Conservation (phyloP, 2,113 vertebrate species). For the Gallinago jamesoni region DNA sequence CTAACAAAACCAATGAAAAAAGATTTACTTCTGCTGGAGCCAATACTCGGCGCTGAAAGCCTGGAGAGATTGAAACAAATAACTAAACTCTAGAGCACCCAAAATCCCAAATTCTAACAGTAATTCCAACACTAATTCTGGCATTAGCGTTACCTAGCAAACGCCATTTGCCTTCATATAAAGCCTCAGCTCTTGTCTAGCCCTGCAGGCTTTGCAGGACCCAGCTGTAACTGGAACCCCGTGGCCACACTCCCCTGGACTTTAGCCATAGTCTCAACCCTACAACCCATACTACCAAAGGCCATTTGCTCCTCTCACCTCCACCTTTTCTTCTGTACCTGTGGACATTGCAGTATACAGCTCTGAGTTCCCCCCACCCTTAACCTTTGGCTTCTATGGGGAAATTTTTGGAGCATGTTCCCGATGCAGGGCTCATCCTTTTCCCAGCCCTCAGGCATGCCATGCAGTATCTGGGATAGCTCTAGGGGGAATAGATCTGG, state of each 20-base stretch:
- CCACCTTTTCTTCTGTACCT: not conserved
- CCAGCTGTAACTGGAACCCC: not conserved
- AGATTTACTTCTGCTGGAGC: not conserved
- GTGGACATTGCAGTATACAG: not conserved
- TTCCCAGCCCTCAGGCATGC: not conserved
- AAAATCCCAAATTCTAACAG: not conserved
- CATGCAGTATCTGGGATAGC: not conserved
- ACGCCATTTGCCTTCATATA: not conserved
- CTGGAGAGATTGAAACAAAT: not conserved
- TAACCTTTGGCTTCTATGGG: not conserved
- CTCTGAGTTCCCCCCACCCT: accelerated
- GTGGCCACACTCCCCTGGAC: accelerated
- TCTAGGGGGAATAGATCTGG: not conserved
- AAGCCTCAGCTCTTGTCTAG: not conserved
- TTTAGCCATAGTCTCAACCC: not conserved
- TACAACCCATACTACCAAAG: not conserved
- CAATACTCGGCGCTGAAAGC: not conserved
- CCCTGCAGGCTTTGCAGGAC: not conserved
- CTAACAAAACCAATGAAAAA: not conserved
- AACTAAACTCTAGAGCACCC: not conserved
- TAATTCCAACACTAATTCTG: not conserved
- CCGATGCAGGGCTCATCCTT: not conserved
- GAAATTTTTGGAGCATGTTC: not conserved
- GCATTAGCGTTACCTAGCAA: not conserved
- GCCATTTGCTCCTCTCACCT: not conserved